Conservation (phyloP, 2,888 invertebrate genomes). For the Dicyrtoma fusca region DNA sequence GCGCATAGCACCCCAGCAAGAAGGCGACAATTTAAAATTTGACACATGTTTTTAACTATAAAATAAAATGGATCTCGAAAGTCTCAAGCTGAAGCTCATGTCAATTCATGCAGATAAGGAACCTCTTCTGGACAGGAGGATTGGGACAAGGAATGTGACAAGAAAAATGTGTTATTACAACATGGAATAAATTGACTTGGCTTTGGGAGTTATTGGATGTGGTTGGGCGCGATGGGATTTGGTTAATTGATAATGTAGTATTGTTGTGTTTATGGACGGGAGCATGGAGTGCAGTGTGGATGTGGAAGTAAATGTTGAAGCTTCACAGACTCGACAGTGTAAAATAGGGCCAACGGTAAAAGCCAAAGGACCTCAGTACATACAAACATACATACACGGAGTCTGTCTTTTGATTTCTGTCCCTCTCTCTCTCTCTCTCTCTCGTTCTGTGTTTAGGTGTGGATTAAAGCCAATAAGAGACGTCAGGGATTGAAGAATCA, state of each 20-base stretch:
- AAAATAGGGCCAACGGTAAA: slow-evolving; percentile 5
- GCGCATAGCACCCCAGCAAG: too few relatives aligned
- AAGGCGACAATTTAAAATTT: too few relatives aligned
- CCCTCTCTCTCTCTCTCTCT: too few relatives aligned
- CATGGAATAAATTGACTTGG: neutral
- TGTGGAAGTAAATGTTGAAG: neutral
- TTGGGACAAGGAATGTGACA: too few relatives aligned
- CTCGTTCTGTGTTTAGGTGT: slow-evolving; percentile 15
- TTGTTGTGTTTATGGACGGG: neutral
- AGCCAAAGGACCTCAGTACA: neutral
- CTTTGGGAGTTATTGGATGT: neutral
- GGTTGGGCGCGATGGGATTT: neutral
- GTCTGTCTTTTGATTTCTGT: too few relatives aligned
- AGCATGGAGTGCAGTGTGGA: too few relatives aligned
- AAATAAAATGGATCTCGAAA: too few relatives aligned
- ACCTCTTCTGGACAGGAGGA: too few relatives aligned
- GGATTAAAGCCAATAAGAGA: slow-evolving; percentile 22
- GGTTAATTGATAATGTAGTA: slow-evolving; percentile 3
- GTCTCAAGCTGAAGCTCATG: too few relatives aligned
- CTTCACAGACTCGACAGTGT: neutral
- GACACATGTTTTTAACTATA: too few relatives aligned
- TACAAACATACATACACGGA: too few relatives aligned
- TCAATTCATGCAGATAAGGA: too few relatives aligned
- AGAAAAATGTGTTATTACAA: neutral
- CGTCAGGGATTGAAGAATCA: slow-evolving; percentile 18